Base-by-base conservation (phyloP, 1,140 invertebrate species). In the Drosophila lowei region DNA sequence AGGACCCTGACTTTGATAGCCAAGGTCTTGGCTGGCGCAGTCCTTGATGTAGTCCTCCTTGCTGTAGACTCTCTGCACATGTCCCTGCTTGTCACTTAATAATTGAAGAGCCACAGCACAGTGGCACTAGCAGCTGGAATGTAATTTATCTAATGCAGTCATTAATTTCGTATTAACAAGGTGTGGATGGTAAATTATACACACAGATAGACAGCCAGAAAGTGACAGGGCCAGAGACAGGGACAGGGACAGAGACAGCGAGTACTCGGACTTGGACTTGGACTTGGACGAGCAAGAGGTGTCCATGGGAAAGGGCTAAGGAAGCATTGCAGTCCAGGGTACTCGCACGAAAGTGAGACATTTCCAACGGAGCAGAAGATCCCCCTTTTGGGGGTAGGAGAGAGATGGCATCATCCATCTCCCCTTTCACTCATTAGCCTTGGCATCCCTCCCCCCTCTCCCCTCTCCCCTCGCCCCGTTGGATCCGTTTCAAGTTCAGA, bases 131-230 rank as follows among this genome's bases (percentile, higher is more conserved):
- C 48, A 61, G 47, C 65, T 65, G 53, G 54, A 64, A 79, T 71
- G 76, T 84, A 84, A 84, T 84, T 77, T 84, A 85, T 84, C 80
- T 84, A 84, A 84, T 84, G 80, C 80, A 84, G 80, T 84, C 80
- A 84, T 84, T 84, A 84, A 84, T 84, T 85, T 84, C 72, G 76
- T 84, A 85, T 84, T 84, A 84, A 84, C 79, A 79, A 84, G 79
- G 79, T 84, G 79, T 79, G 79, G 76, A 84, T 72, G 52, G 62
- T 59, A 71, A 75, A 80, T 72, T 80, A 58, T 65, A 6, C 47
- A 52, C 21, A 53, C 53, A 44, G 25, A 41, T 30, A 44, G 58
- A 43, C 28, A 53, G 38, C n/a, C 18, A 28, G 23, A 4, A 4
- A 38, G 9, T 11, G 3, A 38, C 3, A 11, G 2, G 3, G 9